Evolutionary conservation across 2,888 invertebrate species (phyloP), one percentile per base, ranked within the genome.

Genomic region (Tribolium freemani): DNA sequence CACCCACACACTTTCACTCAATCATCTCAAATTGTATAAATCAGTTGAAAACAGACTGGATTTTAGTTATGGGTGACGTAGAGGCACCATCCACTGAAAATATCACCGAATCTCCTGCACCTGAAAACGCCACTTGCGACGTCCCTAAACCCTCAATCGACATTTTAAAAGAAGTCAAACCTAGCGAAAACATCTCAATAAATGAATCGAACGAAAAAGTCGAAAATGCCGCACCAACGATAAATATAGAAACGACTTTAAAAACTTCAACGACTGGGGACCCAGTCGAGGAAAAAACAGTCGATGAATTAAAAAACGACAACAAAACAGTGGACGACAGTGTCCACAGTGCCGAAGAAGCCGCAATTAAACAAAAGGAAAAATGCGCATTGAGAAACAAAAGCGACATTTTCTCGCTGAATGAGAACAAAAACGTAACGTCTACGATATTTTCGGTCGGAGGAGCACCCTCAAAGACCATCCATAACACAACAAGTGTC

Each of bases 351-450:
- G 10, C 56, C 13, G 10, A 31, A 20, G 63, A 64, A 13, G 20
- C 54, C n/a, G 45, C 2, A 5, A 9, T 3, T 44, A 46, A 56
- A 9, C 6, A 13, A 45, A 46, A 44, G 16, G 50, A 20, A 50
- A 26, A 45, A 54, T 67, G 8, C 60, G 69, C 26, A 0, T 1
- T 44, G 30, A 69, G 48, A 26, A 81, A 82, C 69, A 78, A 79
- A 61, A 83, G 83, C 73, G 81, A 82, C 60, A 83, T 83, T 53
- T 81, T 83, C 46, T 79, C 78, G 10, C 57, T 79, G 54, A 78
- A 79, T 50, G 71, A 74, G 20, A 69, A 53, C 6, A 70, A 53
- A 21, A 69, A 73, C 16, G 20, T 54, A 11, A 16, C 76, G 6
- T 45, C 73, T 9, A 74, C 69, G 38, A 72, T 77, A 10, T 77